Evolutionary conservation across 2,797 vertebrate genomes (phyloP).

Genomic region (Rhinogobio ventralis): DNA sequence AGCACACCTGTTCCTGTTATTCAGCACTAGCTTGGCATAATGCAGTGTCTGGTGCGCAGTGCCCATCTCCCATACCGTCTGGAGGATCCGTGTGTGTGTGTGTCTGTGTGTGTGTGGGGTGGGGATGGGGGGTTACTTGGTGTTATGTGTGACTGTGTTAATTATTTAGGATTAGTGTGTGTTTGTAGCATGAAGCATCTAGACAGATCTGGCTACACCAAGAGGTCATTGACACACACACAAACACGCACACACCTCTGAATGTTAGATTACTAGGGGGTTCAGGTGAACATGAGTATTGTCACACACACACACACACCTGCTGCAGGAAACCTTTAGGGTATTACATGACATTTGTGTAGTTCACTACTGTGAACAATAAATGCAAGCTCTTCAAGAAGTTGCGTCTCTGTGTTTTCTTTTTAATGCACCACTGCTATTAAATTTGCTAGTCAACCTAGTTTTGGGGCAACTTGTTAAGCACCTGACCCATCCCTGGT

Average conservation of each 20-base stretch:
- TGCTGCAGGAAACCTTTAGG: not conserved
- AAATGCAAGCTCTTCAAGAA: not conserved
- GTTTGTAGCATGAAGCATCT: slow-evolving; percentile 69
- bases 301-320: not conserved
- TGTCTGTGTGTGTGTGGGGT: slow-evolving; percentile 48
- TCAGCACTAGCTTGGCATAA: slow-evolving; percentile 31
- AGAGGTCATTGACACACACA: slow-evolving; percentile 61
- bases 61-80: slow-evolving; percentile 28
- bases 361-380: not conserved
- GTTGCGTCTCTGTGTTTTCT: not conserved
- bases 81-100: not conserved
- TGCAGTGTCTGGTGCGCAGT: slow-evolving; percentile 16
- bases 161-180: slow-evolving; percentile 76
- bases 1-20: slow-evolving; percentile 38
- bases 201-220: slow-evolving; percentile 73
- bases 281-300: not conserved
- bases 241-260: slow-evolving; percentile 4
- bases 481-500: not conserved
- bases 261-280: slow-evolving; percentile 21
- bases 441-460: not conserved
- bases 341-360: not conserved
- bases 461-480: not conserved
- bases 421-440: not conserved
- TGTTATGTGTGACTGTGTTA: slow-evolving; percentile 56
- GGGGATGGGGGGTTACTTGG: slow-evolving; percentile 31